phyloP scores from a whole-genome alignment of 2,888 invertebrate genomes.

The Argyresthia goedartella region DNA sequence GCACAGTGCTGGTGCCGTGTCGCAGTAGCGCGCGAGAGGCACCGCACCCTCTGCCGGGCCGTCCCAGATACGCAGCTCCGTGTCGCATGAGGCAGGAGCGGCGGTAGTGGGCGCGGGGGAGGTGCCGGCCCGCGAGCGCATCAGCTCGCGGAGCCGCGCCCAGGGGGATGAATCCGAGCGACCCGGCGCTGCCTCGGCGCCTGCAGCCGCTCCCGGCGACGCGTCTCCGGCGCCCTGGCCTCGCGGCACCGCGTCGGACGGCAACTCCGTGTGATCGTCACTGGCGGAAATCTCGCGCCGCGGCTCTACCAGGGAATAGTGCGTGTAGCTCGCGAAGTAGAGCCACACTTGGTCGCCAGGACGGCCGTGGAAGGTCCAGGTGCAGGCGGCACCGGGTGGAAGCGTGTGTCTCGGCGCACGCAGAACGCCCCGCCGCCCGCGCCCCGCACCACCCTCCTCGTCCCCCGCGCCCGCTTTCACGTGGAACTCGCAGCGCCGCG shows the following conservation, averaged over 20 bases:
- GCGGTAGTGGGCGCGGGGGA: constrained; percentile 13
- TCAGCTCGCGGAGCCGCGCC: constrained; percentile 6
- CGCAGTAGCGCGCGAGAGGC: constrained; percentile 79
- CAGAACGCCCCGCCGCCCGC: constrained; percentile 78
- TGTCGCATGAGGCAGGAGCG: constrained; percentile 63
- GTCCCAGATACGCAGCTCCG: constrained; percentile 81
- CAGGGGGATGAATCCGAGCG: neutral
- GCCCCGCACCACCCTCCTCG: constrained; percentile 40
- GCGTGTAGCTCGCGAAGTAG: constrained; percentile 88
- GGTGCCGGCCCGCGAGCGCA: constrained; percentile 7
- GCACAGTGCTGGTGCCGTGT: constrained; percentile 82
- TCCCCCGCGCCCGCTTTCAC: constrained; percentile 80
- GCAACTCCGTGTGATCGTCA: constrained; percentile 33
- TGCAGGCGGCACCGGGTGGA: constrained; percentile 88
- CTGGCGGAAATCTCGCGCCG: constrained; percentile 67
- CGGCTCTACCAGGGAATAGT: constrained; percentile 76
- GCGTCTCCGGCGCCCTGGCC: constrained; percentile 5
- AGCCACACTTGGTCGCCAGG: constrained; percentile 87
- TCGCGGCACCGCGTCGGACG: constrained; percentile 10
- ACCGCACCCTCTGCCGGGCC: constrained; percentile 67
- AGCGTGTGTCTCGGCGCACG: constrained; percentile 87
- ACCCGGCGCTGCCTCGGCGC: constrained; percentile 7
- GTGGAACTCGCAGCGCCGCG: constrained; percentile 78
- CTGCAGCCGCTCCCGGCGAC: constrained; percentile 14
- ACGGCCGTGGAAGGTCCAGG: constrained; percentile 85